phyloP scores from a whole-genome alignment of 30 jellyfish, hydroid and myxozoan genomes.

The Phacellophora camtschatica region DNA sequence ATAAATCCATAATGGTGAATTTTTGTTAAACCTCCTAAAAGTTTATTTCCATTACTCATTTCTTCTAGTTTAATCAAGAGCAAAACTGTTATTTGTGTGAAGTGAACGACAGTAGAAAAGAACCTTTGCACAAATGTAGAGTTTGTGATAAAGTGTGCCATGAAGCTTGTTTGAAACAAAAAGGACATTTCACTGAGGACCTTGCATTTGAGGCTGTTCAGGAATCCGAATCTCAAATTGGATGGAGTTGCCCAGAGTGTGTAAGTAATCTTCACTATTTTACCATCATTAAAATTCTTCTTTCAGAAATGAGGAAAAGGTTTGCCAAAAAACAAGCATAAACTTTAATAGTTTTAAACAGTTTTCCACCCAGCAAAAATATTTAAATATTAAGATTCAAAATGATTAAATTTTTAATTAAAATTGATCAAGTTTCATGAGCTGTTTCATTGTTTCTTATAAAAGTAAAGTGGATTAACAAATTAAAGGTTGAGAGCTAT shows the following conservation, averaged over 20 bases:
- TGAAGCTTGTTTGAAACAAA: conserved; percentile 25
- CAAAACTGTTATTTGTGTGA: conserved; percentile 31
- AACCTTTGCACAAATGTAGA: conserved; percentile 48
- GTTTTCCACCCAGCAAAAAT: too few relatives aligned
- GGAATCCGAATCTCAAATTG: conserved; percentile 29
- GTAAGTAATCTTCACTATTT: conserved; percentile 10
- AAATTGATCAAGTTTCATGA: too few relatives aligned
- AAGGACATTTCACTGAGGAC: conserved; percentile 30
- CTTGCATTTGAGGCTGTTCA: conserved; percentile 12
- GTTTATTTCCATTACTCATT: too few relatives aligned
- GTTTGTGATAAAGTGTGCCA: conserved; percentile 61
- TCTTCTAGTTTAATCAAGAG: neutral
- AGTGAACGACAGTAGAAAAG: conserved; percentile 9
- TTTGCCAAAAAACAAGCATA: too few relatives aligned
- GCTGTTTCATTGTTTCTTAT: too few relatives aligned
- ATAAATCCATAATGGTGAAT: too few relatives aligned
- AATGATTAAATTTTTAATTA: too few relatives aligned
- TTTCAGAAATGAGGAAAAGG: neutral
- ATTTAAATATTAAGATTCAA: too few relatives aligned
- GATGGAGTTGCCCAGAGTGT: conserved; percentile 80
- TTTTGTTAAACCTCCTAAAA: too few relatives aligned
- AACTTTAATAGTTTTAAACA: too few relatives aligned
- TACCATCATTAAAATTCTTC: neutral
- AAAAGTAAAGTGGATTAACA: too few relatives aligned
- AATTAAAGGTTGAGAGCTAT: too few relatives aligned